Evolutionary conservation across 2,888 invertebrate species (phyloP), one percentile per base, ranked within the genome.

Genomic region (Drosophila flavopinicola): DNA sequence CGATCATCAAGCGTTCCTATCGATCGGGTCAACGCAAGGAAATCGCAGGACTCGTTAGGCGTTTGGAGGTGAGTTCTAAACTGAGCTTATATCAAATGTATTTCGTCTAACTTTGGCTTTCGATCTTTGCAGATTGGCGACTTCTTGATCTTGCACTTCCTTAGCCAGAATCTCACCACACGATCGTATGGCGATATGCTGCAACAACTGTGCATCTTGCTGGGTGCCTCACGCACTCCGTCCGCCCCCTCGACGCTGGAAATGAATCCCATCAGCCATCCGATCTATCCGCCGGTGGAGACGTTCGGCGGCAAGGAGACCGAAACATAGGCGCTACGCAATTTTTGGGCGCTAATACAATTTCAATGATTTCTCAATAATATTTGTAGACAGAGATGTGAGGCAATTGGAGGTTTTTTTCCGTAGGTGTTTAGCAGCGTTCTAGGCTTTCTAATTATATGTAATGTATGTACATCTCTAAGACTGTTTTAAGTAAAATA

Each of bases 201-300:
- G 83, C 95, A 96, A 75, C 96, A 96, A 86, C 91, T 96, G n/a
- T 90, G 90, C 66, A 74, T 77, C 63, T 66, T 80, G 25, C 74
- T 91, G 15, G 88, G 94, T 41, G 93, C 94, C 65, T 93, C 95
- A 79, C 95, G 95, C 88, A 94, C 95, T 63, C 96, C 97, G 0
- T 96, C 96, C 0, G 96, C 96, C 2, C 96, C 96, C 0, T 96
- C 96, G 51, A 96, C 96, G 13, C 92, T 96, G 73, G 96, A 97
- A 92, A 95, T 96, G 95, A 94, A 95, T 54, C 96, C 96, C 5
- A 96, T 96, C 63, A 96, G 96, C 91, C 94, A 95, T 56, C 95
- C 96, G 4, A 96, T 96, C 64, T 96, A 96, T 90, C 96, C 96
- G 20, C 94, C 94, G 89, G 85, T 75, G 76, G 80, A 87, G 47